Conservation (phyloP, 1,140 invertebrate genomes). For the Adoxophyes honmai region DNA sequence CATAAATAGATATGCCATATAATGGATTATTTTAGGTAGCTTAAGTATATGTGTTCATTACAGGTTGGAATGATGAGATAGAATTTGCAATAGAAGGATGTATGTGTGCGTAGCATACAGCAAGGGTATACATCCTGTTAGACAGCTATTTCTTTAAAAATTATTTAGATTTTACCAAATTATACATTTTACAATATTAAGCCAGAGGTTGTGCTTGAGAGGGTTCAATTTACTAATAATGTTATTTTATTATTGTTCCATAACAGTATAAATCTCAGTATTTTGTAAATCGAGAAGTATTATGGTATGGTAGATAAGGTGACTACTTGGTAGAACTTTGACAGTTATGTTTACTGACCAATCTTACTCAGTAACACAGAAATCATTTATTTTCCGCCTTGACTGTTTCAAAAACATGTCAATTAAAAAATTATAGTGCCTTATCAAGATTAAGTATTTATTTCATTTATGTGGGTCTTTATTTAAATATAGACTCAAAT, state of each 20-base stretch:
- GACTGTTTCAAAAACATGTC: not conserved
- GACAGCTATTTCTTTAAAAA: too few relatives aligned
- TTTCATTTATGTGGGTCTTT: not conserved
- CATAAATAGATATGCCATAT: slow-evolving; percentile 10
- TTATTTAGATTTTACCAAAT: not conserved
- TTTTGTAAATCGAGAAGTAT: slow-evolving; percentile 5
- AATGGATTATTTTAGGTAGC: slow-evolving; percentile 3
- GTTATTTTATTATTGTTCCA: not conserved
- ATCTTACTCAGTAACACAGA: not conserved
- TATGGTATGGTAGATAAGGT: not conserved
- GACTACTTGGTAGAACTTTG: not conserved
- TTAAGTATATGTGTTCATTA: not conserved
- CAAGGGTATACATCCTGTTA: too few relatives aligned
- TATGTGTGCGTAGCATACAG: slow-evolving; percentile 4
- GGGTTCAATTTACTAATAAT: not conserved
- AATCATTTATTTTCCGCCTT: slow-evolving; percentile 1
- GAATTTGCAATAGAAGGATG: not conserved
- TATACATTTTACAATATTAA: not conserved
- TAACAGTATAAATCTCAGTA: slow-evolving; percentile 2
- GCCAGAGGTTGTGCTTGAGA: slow-evolving; percentile 11
- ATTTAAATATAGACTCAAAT: not conserved
- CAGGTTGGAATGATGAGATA: not conserved
- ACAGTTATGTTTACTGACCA: not conserved
- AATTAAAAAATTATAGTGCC: slow-evolving; percentile 9
- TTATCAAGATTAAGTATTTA: slow-evolving; percentile 11